Evolutionary conservation across 1,140 invertebrate species (phyloP), one percentile per base, ranked within the genome.

Genomic region (Epicauta chinensis): DNA sequence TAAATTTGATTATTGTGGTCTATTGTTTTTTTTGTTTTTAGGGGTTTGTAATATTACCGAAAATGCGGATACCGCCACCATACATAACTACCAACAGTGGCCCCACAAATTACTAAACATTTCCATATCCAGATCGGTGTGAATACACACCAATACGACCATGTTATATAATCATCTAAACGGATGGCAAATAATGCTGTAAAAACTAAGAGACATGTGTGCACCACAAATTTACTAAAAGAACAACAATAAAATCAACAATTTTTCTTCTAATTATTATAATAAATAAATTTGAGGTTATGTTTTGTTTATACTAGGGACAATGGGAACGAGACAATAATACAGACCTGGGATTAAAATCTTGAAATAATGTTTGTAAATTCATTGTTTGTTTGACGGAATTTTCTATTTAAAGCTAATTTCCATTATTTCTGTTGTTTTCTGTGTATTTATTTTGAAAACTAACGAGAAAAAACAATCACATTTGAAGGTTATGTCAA

Each of bases 41-140:
- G 3, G 2, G 6, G 13, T 5, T 5, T 34, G 15, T 12, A 16
- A 15, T 16, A 44, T 60, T 71, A 90, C 89, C 88, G 83, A 71
- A 90, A 92, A 64, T 95, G 92, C 31, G 94, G 93, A 76, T 95
- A 88, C 63, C 86, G 81, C 82, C 89, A 93, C 93, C 93, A 98
- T 3, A 97, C 85, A 66, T 91, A 90, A 61, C 89, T 93, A 17
- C 93, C 94, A 31, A 95, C 79, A 43, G 84, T 80, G 35, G 93
- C 91, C 53, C 94, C 94, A 40, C 84, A 65, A 32, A 97, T 84
- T 12, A 95, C 93, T 64, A 96, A 80, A 51, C 84, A 75, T 71
- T 98, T 97, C 94, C 95, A 98, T 55, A 96, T 83, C 93, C 93
- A 98, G 70, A 98, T 83, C 39, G 94, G 94, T 23, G 86, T 81